Base-by-base conservation (phyloP, 35 echinoderm and acorn worm genomes). In the Heliocidaris tuberculata region DNA sequence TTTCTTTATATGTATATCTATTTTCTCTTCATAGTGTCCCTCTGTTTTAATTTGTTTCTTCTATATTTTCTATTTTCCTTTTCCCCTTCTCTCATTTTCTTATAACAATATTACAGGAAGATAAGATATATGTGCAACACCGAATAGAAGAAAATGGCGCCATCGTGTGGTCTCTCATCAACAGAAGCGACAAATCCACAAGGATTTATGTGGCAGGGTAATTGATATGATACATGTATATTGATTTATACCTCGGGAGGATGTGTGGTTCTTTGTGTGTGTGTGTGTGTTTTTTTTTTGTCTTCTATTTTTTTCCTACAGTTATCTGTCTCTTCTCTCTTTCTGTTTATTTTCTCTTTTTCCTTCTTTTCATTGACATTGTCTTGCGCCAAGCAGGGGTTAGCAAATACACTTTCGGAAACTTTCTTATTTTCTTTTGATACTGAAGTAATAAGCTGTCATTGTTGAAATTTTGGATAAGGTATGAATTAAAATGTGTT, bases 131-230 rank as follows among this genome's bases (percentile, higher is more conserved):
- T 95, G 98, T 99, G 31, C 98, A 99, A 92, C 96, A 99, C 50
- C 52, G 49, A 85, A 97, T 99, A 48, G 60, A 95, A 61, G 92
- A 96, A 94, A 96, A 97, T 88, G 94, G 90, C 31, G 94, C 59
- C 95, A 48, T 97, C 85, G 2, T 99, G 29, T 99, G 98, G 98
- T 86, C 95, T 31, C 65, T 97, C 30, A 96, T 99, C 31, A 86
- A 97, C 32, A 94, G 93, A 19, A 52, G 93, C 56, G 88, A 96
- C 50, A 24, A 24, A 50, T 48, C 91, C 48, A 97, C 96, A 85
- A 95, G 96, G 90, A 95, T 99, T 56, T 99, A 96, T 92, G 95
- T 99, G 91, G 98, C 98, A 48, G 98, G 98, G 98, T 99, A 93
- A 97, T 96, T 31, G 24, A 21, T 61, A 78, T 78, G 65, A 78